Conservation (phyloP, 1,140 invertebrate species). For the Drosophila athabasca region DNA sequence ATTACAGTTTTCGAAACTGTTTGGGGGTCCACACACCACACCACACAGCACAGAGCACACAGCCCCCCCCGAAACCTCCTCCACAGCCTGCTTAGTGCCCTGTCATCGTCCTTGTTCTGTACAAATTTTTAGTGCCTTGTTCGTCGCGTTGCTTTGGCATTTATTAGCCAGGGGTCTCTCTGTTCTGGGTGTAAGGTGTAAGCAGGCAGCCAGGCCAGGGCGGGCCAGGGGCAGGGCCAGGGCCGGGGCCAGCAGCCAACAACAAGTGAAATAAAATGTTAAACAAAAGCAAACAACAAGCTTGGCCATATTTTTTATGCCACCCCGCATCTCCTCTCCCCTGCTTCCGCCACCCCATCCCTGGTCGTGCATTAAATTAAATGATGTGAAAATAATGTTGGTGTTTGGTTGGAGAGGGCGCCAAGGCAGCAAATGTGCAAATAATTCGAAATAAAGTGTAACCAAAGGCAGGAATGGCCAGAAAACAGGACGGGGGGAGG, state of each 20-base stretch:
- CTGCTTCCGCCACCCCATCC: conserved; percentile 3
- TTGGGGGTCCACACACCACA: not conserved
- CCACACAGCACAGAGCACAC: not conserved
- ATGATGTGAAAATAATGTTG: conserved; percentile 78
- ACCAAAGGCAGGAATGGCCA: conserved; percentile 52
- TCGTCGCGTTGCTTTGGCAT: conserved; percentile 62
- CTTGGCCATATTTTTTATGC: conserved; percentile 67
- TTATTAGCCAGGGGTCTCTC: conserved; percentile 39
- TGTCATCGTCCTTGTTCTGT: conserved; percentile 50
- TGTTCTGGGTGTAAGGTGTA: not conserved
- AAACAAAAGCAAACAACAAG: conserved; percentile 72
- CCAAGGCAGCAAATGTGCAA: conserved; percentile 69
- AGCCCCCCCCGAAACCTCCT: conserved; percentile 1
- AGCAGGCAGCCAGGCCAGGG: not conserved
- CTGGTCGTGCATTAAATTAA: conserved; percentile 73
- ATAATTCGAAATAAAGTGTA: conserved; percentile 76
- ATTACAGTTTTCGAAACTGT: conserved; percentile 71
- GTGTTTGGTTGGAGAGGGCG: conserved; percentile 43
- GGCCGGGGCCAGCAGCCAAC: conserved; percentile 23
- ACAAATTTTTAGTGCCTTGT: conserved; percentile 73
- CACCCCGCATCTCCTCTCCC: not conserved
- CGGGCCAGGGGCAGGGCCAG: not conserved
- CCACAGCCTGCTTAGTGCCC: not conserved
- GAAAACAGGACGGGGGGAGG: conserved; percentile 15
- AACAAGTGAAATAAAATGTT: conserved; percentile 77